Evolutionary conservation across 2,113 vertebrate genomes (phyloP).

Genomic region (Odobenus rosmarus): DNA sequence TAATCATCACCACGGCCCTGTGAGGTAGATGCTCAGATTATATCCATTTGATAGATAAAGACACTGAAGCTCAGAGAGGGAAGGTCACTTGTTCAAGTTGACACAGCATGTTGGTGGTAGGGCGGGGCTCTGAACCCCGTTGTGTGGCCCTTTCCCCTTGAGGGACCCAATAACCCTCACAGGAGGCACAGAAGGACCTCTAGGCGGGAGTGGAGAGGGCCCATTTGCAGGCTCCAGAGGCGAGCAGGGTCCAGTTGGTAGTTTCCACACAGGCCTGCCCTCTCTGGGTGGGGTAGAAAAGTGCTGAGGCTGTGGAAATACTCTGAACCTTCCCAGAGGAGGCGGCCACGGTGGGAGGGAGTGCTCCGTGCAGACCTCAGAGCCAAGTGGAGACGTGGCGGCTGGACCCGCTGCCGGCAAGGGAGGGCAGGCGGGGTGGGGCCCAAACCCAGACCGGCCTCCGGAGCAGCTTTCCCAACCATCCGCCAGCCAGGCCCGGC

Average conservation of each 20-base stretch:
- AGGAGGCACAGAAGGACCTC: background rate
- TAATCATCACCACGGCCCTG: background rate
- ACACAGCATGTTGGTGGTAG: background rate
- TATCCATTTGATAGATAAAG: conserved; percentile 31
- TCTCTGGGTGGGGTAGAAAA: conserved; percentile 35
- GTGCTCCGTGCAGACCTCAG: conserved; percentile 32
- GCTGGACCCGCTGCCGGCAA: conserved; percentile 66
- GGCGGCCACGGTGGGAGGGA: conserved; percentile 66
- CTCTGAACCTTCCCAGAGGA: conserved; percentile 69
- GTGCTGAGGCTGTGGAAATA: conserved; percentile 55
- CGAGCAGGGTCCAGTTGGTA: background rate
- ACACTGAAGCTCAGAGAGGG: background rate
- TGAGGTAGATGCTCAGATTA: background rate
- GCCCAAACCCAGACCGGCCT: conserved; percentile 63
- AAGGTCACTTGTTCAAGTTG: background rate
- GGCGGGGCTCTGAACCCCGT: background rate
- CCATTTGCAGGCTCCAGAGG: background rate
- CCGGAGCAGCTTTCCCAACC: conserved; percentile 62
- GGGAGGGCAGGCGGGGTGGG: conserved; percentile 73
- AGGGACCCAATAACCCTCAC: background rate
- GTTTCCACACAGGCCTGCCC: conserved; percentile 11
- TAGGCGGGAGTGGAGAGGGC: background rate
- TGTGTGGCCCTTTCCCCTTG: background rate
- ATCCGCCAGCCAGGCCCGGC: background rate
- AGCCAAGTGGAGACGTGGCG: conserved; percentile 79